phyloP scores from a whole-genome alignment of 2,797 vertebrate genomes.

The Onychomys arenicola region DNA sequence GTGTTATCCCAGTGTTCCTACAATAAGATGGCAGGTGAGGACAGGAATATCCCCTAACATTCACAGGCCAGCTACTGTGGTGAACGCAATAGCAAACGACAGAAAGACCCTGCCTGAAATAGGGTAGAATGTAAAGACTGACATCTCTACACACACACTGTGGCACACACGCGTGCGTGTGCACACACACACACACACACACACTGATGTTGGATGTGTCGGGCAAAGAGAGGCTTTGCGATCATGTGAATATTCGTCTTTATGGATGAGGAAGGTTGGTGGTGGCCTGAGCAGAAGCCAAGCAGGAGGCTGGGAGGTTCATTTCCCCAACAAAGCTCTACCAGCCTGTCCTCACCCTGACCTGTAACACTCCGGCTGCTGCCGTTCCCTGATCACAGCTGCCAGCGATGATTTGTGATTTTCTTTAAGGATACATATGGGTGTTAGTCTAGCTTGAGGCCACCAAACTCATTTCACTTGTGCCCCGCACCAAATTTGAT shows the following conservation, averaged over 20 bases:
- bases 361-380: conserved; percentile 48
- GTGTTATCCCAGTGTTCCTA: not conserved
- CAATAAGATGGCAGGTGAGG: not conserved
- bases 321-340: not conserved
- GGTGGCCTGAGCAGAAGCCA: conserved; percentile 24
- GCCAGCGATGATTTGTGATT: conserved; percentile 75
- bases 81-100: not conserved
- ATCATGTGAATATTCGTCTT: not conserved
- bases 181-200: not conserved
- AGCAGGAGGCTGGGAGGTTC: not conserved
- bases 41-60: not conserved
- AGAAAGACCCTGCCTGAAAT: not conserved
- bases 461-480: conserved; percentile 80
- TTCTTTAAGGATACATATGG: conserved; percentile 74
- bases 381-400: conserved; percentile 58
- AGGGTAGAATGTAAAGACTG: not conserved
- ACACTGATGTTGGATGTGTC: not conserved
- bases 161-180: not conserved
- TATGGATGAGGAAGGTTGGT: not conserved
- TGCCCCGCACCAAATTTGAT: conserved; percentile 68
- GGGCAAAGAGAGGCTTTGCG: conserved; percentile 3
- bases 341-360: conserved; percentile 25
- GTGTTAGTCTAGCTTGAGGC: conserved; percentile 72
- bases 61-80: not conserved
- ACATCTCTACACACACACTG: not conserved